Evolutionary conservation across 1,140 invertebrate species (phyloP).

Genomic region (Eufriesea mexicana): DNA sequence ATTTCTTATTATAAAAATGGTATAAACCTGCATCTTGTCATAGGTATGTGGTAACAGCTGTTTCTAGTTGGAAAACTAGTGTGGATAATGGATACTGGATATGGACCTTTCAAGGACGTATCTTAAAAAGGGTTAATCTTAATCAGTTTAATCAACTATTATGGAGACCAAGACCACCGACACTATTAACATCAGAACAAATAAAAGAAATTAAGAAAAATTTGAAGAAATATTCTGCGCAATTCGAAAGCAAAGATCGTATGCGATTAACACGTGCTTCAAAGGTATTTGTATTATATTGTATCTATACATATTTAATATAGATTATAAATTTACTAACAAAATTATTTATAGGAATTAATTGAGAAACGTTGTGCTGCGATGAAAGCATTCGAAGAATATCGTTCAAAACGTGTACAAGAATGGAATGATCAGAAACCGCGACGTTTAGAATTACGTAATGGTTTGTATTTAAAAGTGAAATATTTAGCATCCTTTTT

Average conservation of each 20-base stretch:
- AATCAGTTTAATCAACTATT: slow-evolving; percentile 97
- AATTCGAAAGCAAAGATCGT: slow-evolving; percentile 98
- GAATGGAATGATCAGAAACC: slow-evolving; percentile 91
- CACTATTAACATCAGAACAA: slow-evolving; percentile 90
- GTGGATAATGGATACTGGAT: slow-evolving; percentile 98
- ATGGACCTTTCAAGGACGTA: slow-evolving; percentile 98
- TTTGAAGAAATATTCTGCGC: slow-evolving; percentile 97
- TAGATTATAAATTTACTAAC: slow-evolving; percentile 2
- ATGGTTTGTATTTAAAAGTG: slow-evolving; percentile 86
- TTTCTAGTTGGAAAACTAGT: slow-evolving; percentile 97
- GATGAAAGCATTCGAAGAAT: slow-evolving; percentile 94
- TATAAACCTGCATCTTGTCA: slow-evolving; percentile 31
- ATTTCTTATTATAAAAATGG: background rate
- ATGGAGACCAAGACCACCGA: slow-evolving; percentile 97
- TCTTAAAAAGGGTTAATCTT: slow-evolving; percentile 91
- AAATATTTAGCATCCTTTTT: slow-evolving; percentile 71
- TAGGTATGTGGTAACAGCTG: slow-evolving; percentile 95
- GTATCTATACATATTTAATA: slow-evolving; percentile 1
- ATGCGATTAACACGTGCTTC: slow-evolving; percentile 96
- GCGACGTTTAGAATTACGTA: slow-evolving; percentile 91
- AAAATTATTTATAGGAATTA: slow-evolving; percentile 87
- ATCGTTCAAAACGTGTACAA: slow-evolving; percentile 88
- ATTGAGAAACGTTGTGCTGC: slow-evolving; percentile 95
- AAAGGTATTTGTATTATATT: slow-evolving; percentile 84
- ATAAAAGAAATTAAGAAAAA: slow-evolving; percentile 98